Conservation (phyloP, 2,113 vertebrate species). For the Oxygymnocypris stewartii region DNA sequence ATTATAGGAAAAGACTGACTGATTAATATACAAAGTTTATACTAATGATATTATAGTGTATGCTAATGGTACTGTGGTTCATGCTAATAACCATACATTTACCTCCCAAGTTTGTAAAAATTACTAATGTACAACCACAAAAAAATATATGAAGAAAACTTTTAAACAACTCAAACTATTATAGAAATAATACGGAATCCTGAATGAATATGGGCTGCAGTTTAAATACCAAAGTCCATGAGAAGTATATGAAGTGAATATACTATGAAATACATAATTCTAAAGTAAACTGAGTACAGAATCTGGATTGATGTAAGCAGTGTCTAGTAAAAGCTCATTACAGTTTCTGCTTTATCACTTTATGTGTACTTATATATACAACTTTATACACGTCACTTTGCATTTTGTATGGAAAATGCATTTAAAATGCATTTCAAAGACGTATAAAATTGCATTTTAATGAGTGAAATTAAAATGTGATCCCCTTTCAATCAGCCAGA, state of each 20-base stretch:
- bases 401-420: too few relatives aligned
- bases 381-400: too few relatives aligned
- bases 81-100: not conserved
- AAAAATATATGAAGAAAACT: not conserved
- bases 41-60: not conserved
- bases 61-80: not conserved
- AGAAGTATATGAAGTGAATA: not conserved
- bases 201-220: not conserved
- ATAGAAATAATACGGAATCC: not conserved
- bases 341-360: not conserved
- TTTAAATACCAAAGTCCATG: not conserved
- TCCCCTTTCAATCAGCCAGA: too few relatives aligned
- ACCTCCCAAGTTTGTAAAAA: not conserved
- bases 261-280: not conserved
- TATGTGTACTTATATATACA: not conserved
- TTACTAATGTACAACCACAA: not conserved
- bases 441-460: too few relatives aligned
- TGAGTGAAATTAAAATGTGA: too few relatives aligned
- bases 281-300: not conserved
- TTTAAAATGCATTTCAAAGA: too few relatives aligned
- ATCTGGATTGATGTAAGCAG: conserved; percentile 17
- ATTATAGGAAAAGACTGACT: not conserved
- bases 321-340: conserved; percentile 8
- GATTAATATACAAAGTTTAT: not conserved
- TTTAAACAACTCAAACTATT: not conserved